phyloP scores from a whole-genome alignment of 1,140 invertebrate genomes.

The Drosophila teissieri region DNA sequence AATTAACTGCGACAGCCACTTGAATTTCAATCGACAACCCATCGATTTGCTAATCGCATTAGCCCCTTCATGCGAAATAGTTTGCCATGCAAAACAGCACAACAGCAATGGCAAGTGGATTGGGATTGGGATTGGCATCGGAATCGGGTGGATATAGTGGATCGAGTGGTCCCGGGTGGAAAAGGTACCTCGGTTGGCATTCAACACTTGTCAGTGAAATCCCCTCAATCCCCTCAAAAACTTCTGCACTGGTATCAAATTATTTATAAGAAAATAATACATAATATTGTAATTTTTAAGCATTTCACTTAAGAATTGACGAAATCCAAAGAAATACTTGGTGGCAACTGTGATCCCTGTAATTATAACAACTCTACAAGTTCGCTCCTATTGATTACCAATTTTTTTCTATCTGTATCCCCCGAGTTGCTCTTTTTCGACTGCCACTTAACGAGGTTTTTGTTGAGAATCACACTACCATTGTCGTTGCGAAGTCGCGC shows the following conservation, averaged over 20 bases:
- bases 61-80: slow-evolving; percentile 41
- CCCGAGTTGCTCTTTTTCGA: slow-evolving; percentile 10
- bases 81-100: slow-evolving; percentile 66
- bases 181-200: slow-evolving; percentile 31
- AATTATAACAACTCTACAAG: no score
- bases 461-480: slow-evolving; percentile 64
- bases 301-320: background rate
- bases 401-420: slow-evolving; percentile 12
- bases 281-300: no score
- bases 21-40: slow-evolving; percentile 74
- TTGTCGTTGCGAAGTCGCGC: slow-evolving; percentile 35
- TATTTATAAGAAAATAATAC: no score
- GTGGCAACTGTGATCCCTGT: no score
- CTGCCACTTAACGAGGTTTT: slow-evolving; percentile 75
- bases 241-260: background rate
- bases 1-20: slow-evolving; percentile 74
- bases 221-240: background rate
- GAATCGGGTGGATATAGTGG: slow-evolving; percentile 21
- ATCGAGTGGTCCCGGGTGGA: slow-evolving; percentile 2
- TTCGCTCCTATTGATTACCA: background rate
- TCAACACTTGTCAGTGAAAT: slow-evolving; percentile 17
- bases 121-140: background rate
- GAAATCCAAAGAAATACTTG: no score
- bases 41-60: slow-evolving; percentile 71
- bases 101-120: slow-evolving; percentile 49